Evolutionary conservation across 2,113 vertebrate genomes (phyloP), one percentile per base, ranked within the genome.

Genomic region (Malurus melanocephalus): DNA sequence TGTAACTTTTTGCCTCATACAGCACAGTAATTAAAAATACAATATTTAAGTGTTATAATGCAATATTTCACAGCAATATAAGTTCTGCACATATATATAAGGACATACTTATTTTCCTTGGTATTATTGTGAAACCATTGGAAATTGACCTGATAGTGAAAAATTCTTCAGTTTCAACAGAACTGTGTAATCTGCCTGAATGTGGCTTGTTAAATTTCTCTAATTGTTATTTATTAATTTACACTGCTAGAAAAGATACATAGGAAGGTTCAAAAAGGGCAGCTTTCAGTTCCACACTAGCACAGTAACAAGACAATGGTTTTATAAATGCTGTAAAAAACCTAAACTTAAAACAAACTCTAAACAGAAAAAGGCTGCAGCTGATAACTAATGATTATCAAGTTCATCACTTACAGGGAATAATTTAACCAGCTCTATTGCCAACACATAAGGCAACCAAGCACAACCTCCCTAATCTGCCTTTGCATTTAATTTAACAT

Each of bases 401-500:
- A 91, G 35, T 14, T 80, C 81, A 76, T 88, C 23, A 82, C 91
- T 69, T 75, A 35, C 2, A 55, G 57, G 72, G 65, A 85, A 93
- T 88, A 91, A 83, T 85, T 92, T 86, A 92, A 90, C 71, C 53
- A 79, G 21, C 59, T 80, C 33, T 65, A 46, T 81, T 4, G 5
- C 42, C n/a, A 74, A 35, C 62, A 69, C 12, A 55, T 71, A 67
- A 87, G 27, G 82, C 65, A 86, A 67, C 26, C 48, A 74, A 89
- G 79, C 62, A 73, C 53, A 89, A 84, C 32, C n/a, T 55, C 46
- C 40, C 28, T 87, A 78, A 91, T 35, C 51, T 73, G 42, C 55
- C 51, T 84, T 88, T 52, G 20, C 46, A 38, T 67, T 87, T 87
- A n/a, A 67, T 71, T 61, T 86, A 91, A 77, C 49, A 88, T 94